Percentiles rank a stretch among this genome's conserved stretches.
phyloP scores from a whole-genome alignment of 2,113 vertebrate species.

The Tamias sibiricus region DNA sequence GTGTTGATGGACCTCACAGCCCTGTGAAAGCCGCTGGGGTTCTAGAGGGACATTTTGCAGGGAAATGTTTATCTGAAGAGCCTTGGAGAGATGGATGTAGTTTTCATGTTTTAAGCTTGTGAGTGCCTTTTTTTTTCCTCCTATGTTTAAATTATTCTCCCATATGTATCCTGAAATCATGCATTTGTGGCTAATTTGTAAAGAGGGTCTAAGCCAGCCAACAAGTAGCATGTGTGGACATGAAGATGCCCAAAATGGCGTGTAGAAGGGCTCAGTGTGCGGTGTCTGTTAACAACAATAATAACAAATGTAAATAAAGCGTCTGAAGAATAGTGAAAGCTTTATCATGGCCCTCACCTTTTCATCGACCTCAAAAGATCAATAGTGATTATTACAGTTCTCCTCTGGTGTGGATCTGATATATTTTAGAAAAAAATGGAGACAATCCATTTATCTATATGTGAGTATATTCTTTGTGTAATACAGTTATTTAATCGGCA shows the following conservation, averaged over 20 bases:
- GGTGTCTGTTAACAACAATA: background rate
- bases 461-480: rapidly evolving
- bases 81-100: rapidly evolving
- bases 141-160: background rate
- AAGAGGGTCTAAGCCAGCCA: background rate
- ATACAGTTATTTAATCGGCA: rapidly evolving
- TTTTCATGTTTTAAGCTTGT: background rate
- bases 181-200: background rate
- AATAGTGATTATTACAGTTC: background rate
- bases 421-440: background rate
- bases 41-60: background rate
- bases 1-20: no score
- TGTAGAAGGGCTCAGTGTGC: rapidly evolving
- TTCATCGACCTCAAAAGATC: background rate
- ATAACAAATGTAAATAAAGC: background rate
- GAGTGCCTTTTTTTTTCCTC: background rate
- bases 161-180: background rate
- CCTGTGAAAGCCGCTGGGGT: background rate
- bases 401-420: background rate
- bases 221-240: no score
- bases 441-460: background rate
- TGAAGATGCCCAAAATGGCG: no score
- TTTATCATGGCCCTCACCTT: rapidly evolving
- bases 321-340: background rate
- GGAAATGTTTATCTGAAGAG: background rate